Base-by-base conservation (phyloP, 1,140 invertebrate genomes). In the Lordiphosa stackelbergi region DNA sequence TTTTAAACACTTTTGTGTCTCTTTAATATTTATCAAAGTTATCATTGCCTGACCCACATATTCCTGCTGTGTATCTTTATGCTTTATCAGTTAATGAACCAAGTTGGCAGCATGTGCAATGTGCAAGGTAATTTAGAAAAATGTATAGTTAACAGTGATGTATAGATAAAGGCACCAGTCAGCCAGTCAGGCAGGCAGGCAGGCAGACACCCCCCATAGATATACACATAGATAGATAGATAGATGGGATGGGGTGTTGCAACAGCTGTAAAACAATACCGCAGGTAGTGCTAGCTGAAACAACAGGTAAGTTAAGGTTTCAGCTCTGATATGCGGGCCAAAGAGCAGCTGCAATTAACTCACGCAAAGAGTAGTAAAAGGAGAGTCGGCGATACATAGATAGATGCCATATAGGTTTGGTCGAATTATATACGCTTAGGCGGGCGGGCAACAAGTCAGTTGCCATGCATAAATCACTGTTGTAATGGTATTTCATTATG, bases 61-160 rank as follows among this genome's bases (percentile, higher is more conserved):
- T 51, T 9, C 31, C 5, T 10, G 22, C 31, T 10, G 34, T n/a
- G 34, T 53, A 48, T 66, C 46, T 66, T 47, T 38, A 10, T 3
- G 5, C n/a, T 61, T 77, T 78, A 77, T 78, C 73, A 78, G 64
- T 60, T 73, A 73, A 56, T 64, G 58, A 78, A 77, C 57, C 34
- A 63, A 51, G 31, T 24, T 36, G 61, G 48, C 53, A 74, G 51
- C 54, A 51, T 36, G 22, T 40, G 16, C 41, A 42, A 16, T 31
- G 40, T 19, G 16, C 40, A 58, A 37, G 57, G 41, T 69, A 55
- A 38, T 48, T 69, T 51, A 47, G 22, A 64, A 54, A 58, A 40
- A 51, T 31, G 46, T 42, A 64, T 48, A 62, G 56, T 72, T 66
- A 75, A 77, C 69, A 68, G 47, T 65, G 61, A 9, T 43, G 47